Evolutionary conservation across 2,888 invertebrate species (phyloP), one percentile per base, ranked within the genome.

Genomic region (Harpalus rufipes): DNA sequence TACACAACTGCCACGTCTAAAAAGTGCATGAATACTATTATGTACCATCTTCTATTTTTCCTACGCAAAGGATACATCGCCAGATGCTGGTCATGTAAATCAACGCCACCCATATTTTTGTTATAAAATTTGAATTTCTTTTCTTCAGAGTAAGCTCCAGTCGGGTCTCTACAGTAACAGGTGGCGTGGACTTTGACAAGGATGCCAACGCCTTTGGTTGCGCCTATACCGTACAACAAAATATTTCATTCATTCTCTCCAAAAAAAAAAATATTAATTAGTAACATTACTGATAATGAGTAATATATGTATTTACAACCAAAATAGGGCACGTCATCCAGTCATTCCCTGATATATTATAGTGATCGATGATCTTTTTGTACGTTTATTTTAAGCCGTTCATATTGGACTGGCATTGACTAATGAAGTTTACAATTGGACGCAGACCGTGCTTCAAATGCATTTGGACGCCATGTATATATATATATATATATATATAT

Each of bases 1-100:
- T 81, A 72, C 6, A 81, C 44, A n/a, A 63, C 25, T 32, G 65
- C 32, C 14, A 81, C 81, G 21, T 68, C 65, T 65, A 65, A 32
- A 65, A 65, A 65, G 32, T 65, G 65, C 65, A 65, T 65, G 12
- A 65, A 65, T 25, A 81, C 32, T n/a, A 10, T 68, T 32, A 65
- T 65, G 44, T 81, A 81, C 68, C 81, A 81, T 39, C 81, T 21
- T 39, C 63, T 81, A 39, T 81, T 81, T 39, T 65, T 14, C 18
- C 81, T 14, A 74, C 65, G 68, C 16, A 81, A 1, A 4, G 81
- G 81, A 65, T 68, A 68, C 41, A 65, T 25, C 32, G 65, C 65
- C 25, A 65, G 65, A 32, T 25, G 65, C 18, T 65, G 65, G 21
- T 65, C 65, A 25, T 25, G 32, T 25, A 65, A 32, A 21, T 65